Conservation (phyloP, 23 tunicate genomes). For the Phallusia fumigata region DNA sequence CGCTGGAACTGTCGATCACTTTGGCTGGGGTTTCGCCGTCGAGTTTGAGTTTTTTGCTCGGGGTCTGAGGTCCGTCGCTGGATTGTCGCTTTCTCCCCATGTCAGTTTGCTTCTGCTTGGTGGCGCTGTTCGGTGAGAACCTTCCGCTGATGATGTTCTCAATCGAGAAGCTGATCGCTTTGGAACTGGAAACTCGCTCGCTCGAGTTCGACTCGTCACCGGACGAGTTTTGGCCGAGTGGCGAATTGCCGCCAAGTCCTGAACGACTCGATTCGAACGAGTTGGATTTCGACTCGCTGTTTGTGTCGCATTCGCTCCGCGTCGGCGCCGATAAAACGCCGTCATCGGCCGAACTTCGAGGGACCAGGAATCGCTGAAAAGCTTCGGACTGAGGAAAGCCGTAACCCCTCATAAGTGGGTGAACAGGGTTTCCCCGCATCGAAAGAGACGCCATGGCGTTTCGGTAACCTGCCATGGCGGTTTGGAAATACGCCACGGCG, state of each 20-base stretch:
- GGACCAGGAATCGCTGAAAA: not conserved
- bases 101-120: not conserved
- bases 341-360: not conserved
- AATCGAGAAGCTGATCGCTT: slow-evolving; percentile 11
- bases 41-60: slow-evolving; percentile 13
- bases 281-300: not conserved
- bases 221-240: not conserved
- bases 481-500: slow-evolving; percentile 32
- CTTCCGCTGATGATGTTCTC: slow-evolving; percentile 23
- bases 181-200: not conserved
- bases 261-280: not conserved
- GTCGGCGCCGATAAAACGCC: not conserved
- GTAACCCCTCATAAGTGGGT: not conserved
- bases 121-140: slow-evolving; percentile 6
- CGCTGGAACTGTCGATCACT: not conserved
- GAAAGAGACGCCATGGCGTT: slow-evolving; percentile 27
- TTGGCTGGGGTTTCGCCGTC: not conserved
- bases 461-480: slow-evolving; percentile 34
- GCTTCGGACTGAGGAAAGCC: slow-evolving; percentile 6
- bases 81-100: not conserved
- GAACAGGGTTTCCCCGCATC: not conserved
- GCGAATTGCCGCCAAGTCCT: not conserved
- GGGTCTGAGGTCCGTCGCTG: not conserved
- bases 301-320: not conserved
- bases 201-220: not conserved